A percentile compares a stretch with the other conserved stretches of the same genome.
Evolutionary conservation across 2,888 invertebrate species (phyloP).

Genomic region (Parascotia fuliginaria): DNA sequence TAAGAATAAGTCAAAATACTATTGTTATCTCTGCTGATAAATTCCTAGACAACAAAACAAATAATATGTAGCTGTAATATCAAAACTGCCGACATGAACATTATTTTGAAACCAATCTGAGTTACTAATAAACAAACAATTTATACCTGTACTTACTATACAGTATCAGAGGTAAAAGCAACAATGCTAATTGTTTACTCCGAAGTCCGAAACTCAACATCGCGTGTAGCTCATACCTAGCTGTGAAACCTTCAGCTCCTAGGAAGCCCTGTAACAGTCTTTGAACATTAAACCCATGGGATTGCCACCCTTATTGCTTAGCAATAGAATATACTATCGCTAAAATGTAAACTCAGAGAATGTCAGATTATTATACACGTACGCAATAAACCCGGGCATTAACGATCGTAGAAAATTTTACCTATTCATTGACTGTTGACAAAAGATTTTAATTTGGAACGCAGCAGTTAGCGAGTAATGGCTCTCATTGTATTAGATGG

Average conservation of each 20-base stretch:
- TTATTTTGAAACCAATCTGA: not conserved
- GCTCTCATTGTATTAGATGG: not conserved
- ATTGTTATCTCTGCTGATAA: not conserved
- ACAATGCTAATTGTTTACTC: slow-evolving; percentile 18
- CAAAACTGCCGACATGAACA: not conserved
- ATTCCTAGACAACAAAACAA: not conserved
- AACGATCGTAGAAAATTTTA: slow-evolving; percentile 12
- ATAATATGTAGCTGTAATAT: not conserved
- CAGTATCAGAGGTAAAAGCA: not conserved
- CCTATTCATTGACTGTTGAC: slow-evolving; percentile 17
- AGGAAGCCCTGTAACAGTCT: slow-evolving; percentile 70
- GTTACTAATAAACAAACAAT: not conserved
- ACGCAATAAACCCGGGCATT: slow-evolving; percentile 40
- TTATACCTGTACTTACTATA: not conserved
- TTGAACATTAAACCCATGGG: slow-evolving; percentile 38
- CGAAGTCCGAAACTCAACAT: slow-evolving; percentile 22
- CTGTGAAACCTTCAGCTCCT: slow-evolving; percentile 63
- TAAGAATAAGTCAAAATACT: not conserved
- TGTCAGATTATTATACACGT: slow-evolving; percentile 57
- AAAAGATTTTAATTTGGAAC: not conserved
- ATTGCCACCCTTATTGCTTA: slow-evolving; percentile 51
- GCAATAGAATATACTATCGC: slow-evolving; percentile 50
- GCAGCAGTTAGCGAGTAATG: slow-evolving; percentile 6
- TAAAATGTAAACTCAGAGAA: slow-evolving; percentile 32
- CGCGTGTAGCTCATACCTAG: slow-evolving; percentile 50